Conservation (phyloP, 1,140 invertebrate species). For the Elymnias hypermnestra region DNA sequence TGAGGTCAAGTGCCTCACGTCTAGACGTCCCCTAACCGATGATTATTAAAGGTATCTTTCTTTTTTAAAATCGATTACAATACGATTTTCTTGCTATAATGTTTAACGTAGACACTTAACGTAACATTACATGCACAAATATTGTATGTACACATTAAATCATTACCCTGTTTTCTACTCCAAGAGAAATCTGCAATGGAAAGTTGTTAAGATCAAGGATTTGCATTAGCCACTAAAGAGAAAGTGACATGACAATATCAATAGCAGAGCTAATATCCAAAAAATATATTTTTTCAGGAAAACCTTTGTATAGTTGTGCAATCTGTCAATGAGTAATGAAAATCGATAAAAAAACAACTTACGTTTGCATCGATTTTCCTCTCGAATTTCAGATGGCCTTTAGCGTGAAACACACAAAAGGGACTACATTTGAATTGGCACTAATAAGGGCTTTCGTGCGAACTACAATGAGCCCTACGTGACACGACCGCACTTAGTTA, state of each 20-base stretch:
- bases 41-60: neutral
- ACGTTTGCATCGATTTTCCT: conserved; percentile 69
- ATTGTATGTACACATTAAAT: no score
- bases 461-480: conserved; percentile 69
- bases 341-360: conserved; percentile 39
- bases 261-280: neutral
- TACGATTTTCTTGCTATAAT: no score
- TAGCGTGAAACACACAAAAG: conserved; percentile 44
- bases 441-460: conserved; percentile 66
- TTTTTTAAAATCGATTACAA: no score
- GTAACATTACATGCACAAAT: no score
- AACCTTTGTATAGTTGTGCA: conserved; percentile 47
- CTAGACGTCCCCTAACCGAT: conserved; percentile 23
- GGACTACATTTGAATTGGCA: conserved; percentile 73
- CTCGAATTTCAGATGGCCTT: conserved; percentile 54
- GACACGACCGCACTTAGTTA: conserved; percentile 62
- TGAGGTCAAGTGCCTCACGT: conserved; percentile 54
- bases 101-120: no score
- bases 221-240: neutral
- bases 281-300: conserved; percentile 20
- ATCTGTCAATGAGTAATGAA: conserved; percentile 29
- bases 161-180: no score
- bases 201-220: neutral
- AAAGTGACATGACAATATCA: neutral
- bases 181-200: conserved; percentile 8